Percentiles rank a stretch among this genome's conserved stretches.
Conservation (phyloP, 2,888 invertebrate genomes). For the Volucella inflata region DNA sequence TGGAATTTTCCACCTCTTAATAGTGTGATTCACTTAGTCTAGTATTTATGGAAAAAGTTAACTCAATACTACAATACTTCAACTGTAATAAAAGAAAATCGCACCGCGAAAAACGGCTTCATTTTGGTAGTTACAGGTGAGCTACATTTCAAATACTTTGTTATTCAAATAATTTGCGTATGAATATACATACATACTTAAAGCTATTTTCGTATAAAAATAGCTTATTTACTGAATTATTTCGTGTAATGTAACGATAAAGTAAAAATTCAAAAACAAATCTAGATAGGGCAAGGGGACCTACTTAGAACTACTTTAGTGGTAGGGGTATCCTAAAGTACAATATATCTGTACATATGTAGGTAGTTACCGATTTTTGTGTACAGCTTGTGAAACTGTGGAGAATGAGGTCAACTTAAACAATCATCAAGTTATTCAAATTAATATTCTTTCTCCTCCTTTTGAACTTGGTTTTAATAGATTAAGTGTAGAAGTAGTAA, state of each 20-base stretch:
- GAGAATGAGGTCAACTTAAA: too few species aligned
- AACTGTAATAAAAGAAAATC: constrained; percentile 11
- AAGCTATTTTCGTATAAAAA: neutral
- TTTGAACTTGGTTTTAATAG: too few species aligned
- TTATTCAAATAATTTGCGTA: constrained; percentile 26
- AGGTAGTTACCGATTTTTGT: neutral
- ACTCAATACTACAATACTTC: constrained; percentile 17
- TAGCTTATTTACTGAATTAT: constrained; percentile 22
- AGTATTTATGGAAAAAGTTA: constrained; percentile 2
- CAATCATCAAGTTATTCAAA: too few species aligned
- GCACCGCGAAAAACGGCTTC: neutral
- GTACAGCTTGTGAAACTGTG: too few species aligned
- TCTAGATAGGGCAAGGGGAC: constrained; percentile 1
- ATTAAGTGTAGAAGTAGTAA: too few species aligned
- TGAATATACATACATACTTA: neutral
- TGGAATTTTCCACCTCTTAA: constrained; percentile 22
- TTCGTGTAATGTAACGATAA: constrained; percentile 21
- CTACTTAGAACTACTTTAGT: neutral
- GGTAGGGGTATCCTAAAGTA: neutral
- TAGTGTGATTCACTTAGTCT: constrained; percentile 43
- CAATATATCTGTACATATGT: too few species aligned
- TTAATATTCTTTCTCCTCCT: too few species aligned
- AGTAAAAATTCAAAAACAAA: constrained; percentile 12
- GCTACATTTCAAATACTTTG: neutral
- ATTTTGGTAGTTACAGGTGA: neutral